Evolutionary conservation across 2,113 vertebrate genomes (phyloP).

Genomic region (Menidia beryllina): DNA sequence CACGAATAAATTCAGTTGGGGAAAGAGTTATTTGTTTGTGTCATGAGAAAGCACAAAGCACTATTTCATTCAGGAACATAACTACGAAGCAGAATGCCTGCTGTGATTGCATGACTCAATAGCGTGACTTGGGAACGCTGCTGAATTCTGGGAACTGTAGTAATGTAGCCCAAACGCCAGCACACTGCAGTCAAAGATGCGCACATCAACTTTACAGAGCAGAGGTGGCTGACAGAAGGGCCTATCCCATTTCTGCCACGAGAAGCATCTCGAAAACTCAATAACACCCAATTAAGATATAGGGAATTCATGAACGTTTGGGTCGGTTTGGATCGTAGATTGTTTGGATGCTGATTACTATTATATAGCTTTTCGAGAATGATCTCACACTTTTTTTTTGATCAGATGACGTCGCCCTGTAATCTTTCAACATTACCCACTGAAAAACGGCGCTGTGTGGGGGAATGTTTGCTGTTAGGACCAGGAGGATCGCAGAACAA

Average conservation of each 20-base stretch:
- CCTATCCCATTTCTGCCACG: not conserved
- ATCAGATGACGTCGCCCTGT: not conserved
- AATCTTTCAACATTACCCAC: not conserved
- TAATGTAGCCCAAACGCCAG: constrained; percentile 28
- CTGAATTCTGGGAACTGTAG: constrained; percentile 77
- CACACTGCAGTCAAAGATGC: constrained; percentile 53
- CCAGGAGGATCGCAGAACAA: constrained; percentile 1
- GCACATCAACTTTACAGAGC: constrained; percentile 46
- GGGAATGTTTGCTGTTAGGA: constrained; percentile 31
- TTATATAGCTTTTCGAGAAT: no score
- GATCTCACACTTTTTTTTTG: not conserved
- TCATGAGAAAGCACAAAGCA: no score
- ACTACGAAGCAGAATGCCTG: not conserved
- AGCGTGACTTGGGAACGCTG: not conserved
- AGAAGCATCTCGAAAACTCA: not conserved
- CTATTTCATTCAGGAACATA: no score
- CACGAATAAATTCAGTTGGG: no score
- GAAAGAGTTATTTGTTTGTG: no score
- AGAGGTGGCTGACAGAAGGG: not conserved
- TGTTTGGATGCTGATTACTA: not conserved
- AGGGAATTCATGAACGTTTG: not conserved
- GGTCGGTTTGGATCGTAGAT: not conserved
- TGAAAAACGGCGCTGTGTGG: not conserved
- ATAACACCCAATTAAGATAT: no score
- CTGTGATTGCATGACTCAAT: not conserved